Evolutionary conservation across 2,797 vertebrate species (phyloP), one percentile per base, ranked within the genome.

Genomic region (Champsocephalus gunnari): DNA sequence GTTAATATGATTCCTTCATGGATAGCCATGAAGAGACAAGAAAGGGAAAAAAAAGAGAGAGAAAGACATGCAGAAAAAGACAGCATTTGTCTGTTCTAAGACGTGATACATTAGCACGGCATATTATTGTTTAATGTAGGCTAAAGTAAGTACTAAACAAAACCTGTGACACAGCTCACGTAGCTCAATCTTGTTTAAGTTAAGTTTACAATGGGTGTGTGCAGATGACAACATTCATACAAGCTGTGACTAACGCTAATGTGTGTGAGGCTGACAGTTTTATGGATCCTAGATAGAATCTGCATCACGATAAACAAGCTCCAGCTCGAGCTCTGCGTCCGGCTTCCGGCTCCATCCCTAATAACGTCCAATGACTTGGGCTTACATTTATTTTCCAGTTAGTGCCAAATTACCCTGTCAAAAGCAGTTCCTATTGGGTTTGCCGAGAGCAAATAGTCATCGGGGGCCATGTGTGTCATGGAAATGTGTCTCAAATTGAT

Each of bases 311-410:
- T 71, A 66, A 83, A 80, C 77, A 78, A 38, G 13, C 57, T 44
- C 12, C 41, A 59, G 65, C 73, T 62, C n/a, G 45, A 57, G 62
- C 64, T 12, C 41, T 41, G 32, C 3, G 24, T 32, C 61, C 71
- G 75, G 55, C 70, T 80, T 69, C 69, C 49, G 53, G 72, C 70
- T 75, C 54, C 67, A 70, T 74, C 75, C 56, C 68, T 81, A 81
- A 81, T 88, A 82, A 88, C 49, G 24, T 91, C 84, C 88, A 79
- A 81, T 91, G 90, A 92, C 87, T 82, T 56, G 73, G 34, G 47
- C 81, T 81, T 79, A 83, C 83, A 90, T 90, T 89, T 90, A 90
- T 90, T 93, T 93, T 91, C 89, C 81, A 90, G 87, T 93, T 92
- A 90, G 81, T 66, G 66, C 16, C 83, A 59, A 90, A 88, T 94